A percentile compares a stretch with the other conserved stretches of the same genome.
These are phyloP conservation scores for Ditylenchus dipsaci DNA, from an alignment of 1,140 invertebrate genomes.

Conservation along the genomic window DNA sequence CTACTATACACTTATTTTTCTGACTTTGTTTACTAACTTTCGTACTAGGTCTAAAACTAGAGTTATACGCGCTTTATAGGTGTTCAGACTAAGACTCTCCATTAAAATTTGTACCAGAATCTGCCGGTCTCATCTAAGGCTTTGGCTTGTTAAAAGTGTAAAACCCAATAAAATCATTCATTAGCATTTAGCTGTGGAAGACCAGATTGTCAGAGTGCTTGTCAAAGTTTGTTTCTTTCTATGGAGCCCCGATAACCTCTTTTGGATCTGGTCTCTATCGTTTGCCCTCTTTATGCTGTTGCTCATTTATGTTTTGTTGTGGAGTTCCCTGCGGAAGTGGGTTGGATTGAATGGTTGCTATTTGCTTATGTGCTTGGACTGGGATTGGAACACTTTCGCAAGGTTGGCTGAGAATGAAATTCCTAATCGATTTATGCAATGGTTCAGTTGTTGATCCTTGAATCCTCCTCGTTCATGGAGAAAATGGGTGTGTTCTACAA, in stretches of 20 bases:
- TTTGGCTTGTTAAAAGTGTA: too few species aligned
- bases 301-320: constrained; percentile 82
- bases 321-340: constrained; percentile 45
- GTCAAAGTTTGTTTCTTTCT: constrained; percentile 66
- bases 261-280: constrained; percentile 97
- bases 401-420: constrained; percentile 24
- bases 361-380: constrained; percentile 51
- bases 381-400: constrained; percentile 49
- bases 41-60: too few species aligned
- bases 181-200: constrained; percentile 14
- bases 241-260: constrained; percentile 92
- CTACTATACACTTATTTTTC: too few species aligned
- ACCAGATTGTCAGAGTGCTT: constrained; percentile 2
- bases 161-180: too few species aligned
- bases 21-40: too few species aligned
- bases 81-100: too few species aligned
- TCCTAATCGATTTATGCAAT: background rate
- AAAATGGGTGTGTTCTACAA: constrained; percentile 49
- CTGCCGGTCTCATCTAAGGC: too few species aligned
- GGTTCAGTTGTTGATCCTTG: constrained; percentile 49
- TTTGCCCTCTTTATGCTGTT: constrained; percentile 84
- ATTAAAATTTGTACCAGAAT: too few species aligned
- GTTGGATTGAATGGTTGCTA: constrained; percentile 43
- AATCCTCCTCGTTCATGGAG: constrained; percentile 45
- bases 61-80: too few species aligned